Evolutionary conservation across 2,113 vertebrate species (phyloP).

Genomic region (Paradisaea rubra): DNA sequence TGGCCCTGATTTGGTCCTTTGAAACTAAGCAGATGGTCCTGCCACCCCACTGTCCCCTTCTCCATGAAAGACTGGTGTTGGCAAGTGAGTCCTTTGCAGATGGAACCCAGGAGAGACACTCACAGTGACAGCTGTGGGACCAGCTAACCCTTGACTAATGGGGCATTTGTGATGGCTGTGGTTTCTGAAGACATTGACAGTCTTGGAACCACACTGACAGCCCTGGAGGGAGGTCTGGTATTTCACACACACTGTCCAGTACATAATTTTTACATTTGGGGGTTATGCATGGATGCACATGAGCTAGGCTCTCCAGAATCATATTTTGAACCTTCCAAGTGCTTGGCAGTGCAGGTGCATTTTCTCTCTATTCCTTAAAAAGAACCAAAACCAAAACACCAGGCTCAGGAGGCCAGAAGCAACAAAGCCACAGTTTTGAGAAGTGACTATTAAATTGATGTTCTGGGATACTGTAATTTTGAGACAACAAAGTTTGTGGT

Average conservation of each 20-base stretch:
- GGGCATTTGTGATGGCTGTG: conserved; percentile 38
- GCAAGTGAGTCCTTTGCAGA: background rate
- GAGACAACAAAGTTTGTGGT: background rate
- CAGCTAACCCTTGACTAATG: conserved; percentile 48
- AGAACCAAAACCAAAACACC: background rate
- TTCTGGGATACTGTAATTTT: background rate
- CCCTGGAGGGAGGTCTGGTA: background rate
- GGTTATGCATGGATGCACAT: background rate
- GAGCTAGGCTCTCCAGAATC: background rate
- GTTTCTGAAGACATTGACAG: conserved; percentile 53
- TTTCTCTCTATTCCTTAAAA: background rate
- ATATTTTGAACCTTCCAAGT: background rate
- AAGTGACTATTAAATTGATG: background rate
- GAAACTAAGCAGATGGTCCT: conserved; percentile 46
- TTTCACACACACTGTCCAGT: background rate
- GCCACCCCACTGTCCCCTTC: background rate
- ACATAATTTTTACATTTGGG: background rate
- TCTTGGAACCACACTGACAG: conserved; percentile 8
- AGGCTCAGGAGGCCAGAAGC: background rate
- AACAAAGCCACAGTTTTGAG: background rate
- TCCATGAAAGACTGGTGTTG: background rate
- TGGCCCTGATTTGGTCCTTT: background rate
- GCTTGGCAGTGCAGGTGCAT: background rate
- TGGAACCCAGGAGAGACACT: background rate
- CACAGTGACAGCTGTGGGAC: conserved; percentile 39